phyloP scores from a whole-genome alignment of 2,888 invertebrate species.

The Zhuqinia jingwanae region DNA sequence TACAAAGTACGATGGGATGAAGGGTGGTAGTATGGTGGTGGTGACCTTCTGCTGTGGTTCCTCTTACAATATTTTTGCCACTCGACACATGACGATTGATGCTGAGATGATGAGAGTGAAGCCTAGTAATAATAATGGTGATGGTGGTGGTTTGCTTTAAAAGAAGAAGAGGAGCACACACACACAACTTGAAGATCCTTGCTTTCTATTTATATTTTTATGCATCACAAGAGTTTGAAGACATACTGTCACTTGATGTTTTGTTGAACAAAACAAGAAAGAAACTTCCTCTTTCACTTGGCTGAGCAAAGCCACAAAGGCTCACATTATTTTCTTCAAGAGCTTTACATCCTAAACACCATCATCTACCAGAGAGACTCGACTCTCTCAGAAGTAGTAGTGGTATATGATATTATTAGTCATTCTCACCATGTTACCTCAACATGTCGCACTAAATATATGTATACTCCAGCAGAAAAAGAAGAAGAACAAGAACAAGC shows the following conservation, averaged over 20 bases:
- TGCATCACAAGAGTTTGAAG: slow-evolving; percentile 70
- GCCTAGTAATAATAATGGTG: no score
- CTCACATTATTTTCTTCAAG: slow-evolving; percentile 46
- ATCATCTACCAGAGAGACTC: neutral
- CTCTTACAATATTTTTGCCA: slow-evolving; percentile 15
- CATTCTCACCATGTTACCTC: neutral
- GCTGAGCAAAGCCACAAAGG: slow-evolving; percentile 67
- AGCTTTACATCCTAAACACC: neutral
- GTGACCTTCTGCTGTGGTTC: slow-evolving; percentile 53
- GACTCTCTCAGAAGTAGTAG: no score
- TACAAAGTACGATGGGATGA: slow-evolving; percentile 44
- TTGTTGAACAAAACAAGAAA: slow-evolving; percentile 37
- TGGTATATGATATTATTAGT: neutral
- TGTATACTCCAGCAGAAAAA: neutral
- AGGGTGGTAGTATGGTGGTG: slow-evolving; percentile 49
- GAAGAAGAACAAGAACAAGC: neutral
- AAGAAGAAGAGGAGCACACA: no score
- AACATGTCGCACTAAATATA: no score
- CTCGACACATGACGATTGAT: neutral
- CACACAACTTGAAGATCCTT: slow-evolving; percentile 7
- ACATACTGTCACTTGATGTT: slow-evolving; percentile 69
- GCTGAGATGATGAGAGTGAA: slow-evolving; percentile 33
- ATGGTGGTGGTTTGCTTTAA: no score
- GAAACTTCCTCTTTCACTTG: slow-evolving; percentile 57
- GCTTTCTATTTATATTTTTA: slow-evolving; percentile 58